Conservation (phyloP, 1,140 invertebrate species). For the Trichonephila clavipes region DNA sequence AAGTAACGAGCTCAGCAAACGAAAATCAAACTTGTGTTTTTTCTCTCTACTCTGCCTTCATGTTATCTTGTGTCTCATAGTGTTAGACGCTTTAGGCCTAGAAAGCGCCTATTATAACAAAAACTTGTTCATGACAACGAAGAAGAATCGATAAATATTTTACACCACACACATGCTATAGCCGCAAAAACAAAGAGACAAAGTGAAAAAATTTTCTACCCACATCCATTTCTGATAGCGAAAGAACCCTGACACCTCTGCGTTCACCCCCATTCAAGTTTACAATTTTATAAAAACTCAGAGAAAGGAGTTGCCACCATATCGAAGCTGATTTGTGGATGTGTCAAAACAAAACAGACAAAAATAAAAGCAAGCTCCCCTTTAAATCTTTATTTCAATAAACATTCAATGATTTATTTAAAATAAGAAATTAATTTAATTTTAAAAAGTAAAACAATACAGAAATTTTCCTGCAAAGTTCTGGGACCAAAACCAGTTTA, state of each 20-base stretch:
- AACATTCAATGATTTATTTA: no score
- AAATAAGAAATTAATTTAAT: no score
- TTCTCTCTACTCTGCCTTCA: neutral
- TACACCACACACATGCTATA: neutral
- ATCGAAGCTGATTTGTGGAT: conserved; percentile 14
- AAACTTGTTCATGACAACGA: conserved; percentile 9
- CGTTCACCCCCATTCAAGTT: conserved; percentile 72
- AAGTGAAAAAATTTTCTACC: conserved; percentile 54
- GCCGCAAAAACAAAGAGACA: conserved; percentile 28
- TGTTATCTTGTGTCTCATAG: conserved; percentile 53
- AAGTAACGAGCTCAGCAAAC: conserved; percentile 45
- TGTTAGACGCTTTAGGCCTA: conserved; percentile 70
- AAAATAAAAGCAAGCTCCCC: neutral
- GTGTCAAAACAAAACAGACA: conserved; percentile 42
- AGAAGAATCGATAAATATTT: neutral
- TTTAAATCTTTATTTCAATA: no score
- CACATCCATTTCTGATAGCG: conserved; percentile 62
- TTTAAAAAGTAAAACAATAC: no score
- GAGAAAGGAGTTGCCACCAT: conserved; percentile 21
- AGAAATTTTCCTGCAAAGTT: no score
- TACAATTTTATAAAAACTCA: conserved; percentile 62
- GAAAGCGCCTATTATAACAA: conserved; percentile 46
- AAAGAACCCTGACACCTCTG: conserved; percentile 75
- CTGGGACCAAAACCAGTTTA: no score
- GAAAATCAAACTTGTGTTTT: neutral